Percentiles rank a stretch among this genome's conserved stretches.
Evolutionary conservation across 2,113 vertebrate genomes (phyloP).

Genomic region (Phrynosoma blainvillii): DNA sequence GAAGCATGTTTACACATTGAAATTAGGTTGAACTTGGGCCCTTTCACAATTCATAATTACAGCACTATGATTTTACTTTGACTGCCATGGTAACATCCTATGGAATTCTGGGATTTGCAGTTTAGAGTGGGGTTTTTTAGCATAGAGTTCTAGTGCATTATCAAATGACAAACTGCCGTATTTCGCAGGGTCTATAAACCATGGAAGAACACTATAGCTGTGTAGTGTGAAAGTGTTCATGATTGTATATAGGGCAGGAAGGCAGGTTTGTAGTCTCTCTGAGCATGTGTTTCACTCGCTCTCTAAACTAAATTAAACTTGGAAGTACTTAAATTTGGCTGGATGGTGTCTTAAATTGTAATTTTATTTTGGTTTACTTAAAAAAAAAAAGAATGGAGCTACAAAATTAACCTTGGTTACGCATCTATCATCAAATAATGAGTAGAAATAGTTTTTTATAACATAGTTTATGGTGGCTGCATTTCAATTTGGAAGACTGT

Average conservation of each 20-base stretch:
- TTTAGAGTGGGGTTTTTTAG: no score
- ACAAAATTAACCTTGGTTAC: background rate
- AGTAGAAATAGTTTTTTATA: constrained; percentile 37
- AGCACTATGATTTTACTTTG: no score
- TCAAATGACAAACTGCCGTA: no score
- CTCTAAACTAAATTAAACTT: background rate
- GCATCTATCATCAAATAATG: constrained; percentile 6
- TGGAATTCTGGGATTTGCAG: no score
- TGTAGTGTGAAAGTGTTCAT: no score
- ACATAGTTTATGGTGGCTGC: background rate
- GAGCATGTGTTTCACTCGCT: background rate
- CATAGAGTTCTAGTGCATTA: no score
- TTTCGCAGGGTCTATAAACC: no score
- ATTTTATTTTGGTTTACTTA: background rate
- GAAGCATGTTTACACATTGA: background rate
- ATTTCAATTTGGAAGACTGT: constrained; percentile 11
- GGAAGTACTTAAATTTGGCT: background rate
- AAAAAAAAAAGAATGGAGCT: background rate
- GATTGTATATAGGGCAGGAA: background rate
- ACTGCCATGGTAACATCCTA: no score
- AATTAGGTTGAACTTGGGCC: background rate
- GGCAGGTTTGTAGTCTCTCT: background rate
- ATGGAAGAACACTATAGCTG: no score
- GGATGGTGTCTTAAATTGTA: background rate
- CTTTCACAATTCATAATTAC: no score